Evolutionary conservation across 2,888 invertebrate species (phyloP).

Genomic region (Esperia sulphurella): DNA sequence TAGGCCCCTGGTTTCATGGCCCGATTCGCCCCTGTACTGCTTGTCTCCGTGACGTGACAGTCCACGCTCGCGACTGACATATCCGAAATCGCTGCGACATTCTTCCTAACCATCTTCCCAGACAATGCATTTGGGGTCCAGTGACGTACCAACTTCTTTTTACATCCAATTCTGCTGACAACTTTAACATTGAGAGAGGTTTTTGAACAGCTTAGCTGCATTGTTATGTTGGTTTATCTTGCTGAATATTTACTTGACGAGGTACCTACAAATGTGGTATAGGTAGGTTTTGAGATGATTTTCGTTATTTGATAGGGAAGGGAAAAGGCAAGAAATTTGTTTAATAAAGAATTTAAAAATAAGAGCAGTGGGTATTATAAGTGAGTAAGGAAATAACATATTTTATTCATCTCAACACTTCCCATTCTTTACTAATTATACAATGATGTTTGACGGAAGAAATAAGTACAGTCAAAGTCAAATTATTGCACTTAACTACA

Average conservation of each 20-base stretch:
- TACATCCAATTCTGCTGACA: neutral
- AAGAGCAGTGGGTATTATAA: too few species aligned
- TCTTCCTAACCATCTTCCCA: slow-evolving; percentile 17
- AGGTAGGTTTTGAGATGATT: too few species aligned
- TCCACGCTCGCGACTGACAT: slow-evolving; percentile 61
- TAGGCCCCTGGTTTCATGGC: slow-evolving; percentile 32
- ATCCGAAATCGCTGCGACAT: slow-evolving; percentile 73
- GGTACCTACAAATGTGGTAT: too few species aligned
- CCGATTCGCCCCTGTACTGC: slow-evolving; percentile 27
- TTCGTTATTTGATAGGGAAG: too few species aligned
- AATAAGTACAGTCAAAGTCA: too few species aligned
- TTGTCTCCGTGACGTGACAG: slow-evolving; percentile 51
- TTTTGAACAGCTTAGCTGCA: neutral
- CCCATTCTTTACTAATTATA: too few species aligned
- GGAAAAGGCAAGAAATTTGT: too few species aligned
- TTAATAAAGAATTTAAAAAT: too few species aligned
- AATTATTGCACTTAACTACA: too few species aligned
- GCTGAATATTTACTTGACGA: neutral
- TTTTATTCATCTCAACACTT: too few species aligned
- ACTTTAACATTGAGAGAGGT: neutral
- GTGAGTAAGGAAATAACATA: too few species aligned
- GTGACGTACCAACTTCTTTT: neutral
- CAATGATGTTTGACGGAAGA: too few species aligned
- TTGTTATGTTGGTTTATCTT: neutral
- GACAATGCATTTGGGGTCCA: slow-evolving; percentile 1